Percentiles rank a stretch among this genome's conserved stretches.
Conservation (phyloP, 2,113 vertebrate species). For the Etheostoma cragini region DNA sequence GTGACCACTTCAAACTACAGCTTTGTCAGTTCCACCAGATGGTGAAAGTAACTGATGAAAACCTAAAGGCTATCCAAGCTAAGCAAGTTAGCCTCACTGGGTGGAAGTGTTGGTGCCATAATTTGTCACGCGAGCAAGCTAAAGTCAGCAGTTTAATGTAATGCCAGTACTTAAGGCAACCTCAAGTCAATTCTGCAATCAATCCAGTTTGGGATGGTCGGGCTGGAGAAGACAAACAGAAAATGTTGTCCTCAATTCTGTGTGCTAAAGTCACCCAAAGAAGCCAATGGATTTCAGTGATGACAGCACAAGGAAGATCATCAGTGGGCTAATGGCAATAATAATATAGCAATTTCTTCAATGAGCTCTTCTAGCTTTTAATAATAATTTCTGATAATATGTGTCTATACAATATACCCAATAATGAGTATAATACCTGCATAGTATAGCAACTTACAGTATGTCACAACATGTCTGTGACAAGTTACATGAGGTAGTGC, state of each 20-base stretch:
- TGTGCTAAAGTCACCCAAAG: conserved; percentile 1
- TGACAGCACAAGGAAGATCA: neutral
- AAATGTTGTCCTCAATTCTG: conserved; percentile 21
- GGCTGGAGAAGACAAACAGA: conserved; percentile 21
- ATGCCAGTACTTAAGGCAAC: conserved; percentile 46
- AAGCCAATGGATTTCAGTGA: conserved; percentile 17
- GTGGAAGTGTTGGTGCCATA: conserved; percentile 28
- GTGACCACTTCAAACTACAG: conserved; percentile 19
- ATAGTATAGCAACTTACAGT: neutral
- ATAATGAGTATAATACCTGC: neutral
- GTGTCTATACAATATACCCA: neutral
- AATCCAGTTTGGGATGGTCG: conserved; percentile 30
- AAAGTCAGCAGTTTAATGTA: conserved; percentile 50
- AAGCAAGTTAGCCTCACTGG: conserved; percentile 15
- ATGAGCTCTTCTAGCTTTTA: neutral
- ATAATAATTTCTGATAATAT: neutral
- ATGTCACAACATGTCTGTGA: neutral
- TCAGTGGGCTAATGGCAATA: neutral
- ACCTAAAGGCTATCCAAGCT: conserved; percentile 27
- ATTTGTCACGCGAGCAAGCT: conserved; percentile 41
- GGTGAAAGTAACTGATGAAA: conserved; percentile 21
- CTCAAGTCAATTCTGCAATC: conserved; percentile 52
- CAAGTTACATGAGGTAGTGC: neutral
- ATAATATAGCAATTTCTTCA: neutral
- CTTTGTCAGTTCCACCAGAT: conserved; percentile 29